These are phyloP conservation scores for Nephrotoma appendiculata DNA, from an alignment of 2,888 invertebrate genomes.

Conservation along the genomic window DNA sequence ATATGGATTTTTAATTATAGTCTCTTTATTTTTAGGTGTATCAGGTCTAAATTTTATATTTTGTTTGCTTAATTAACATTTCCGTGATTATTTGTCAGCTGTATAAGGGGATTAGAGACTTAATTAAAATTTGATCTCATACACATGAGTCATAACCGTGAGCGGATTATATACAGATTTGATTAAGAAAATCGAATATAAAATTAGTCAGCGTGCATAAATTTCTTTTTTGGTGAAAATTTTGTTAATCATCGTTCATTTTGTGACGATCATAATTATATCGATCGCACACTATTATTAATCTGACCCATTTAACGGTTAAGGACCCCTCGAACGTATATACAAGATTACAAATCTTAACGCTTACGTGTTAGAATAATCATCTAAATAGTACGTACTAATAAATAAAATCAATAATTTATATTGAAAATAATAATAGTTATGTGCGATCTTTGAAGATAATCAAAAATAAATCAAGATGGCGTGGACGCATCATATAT, in stretches of 20 bases:
- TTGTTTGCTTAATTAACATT: not conserved
- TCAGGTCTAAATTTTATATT: not conserved
- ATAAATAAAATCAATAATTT: not conserved
- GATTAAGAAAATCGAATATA: not conserved
- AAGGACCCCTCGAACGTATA: not conserved
- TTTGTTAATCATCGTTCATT: not conserved
- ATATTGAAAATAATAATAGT: not conserved
- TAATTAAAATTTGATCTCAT: not conserved
- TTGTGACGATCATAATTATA: too few relatives aligned
- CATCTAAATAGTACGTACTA: not conserved
- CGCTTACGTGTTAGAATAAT: not conserved
- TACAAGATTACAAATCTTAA: not conserved
- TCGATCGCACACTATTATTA: not conserved
- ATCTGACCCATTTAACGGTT: not conserved
- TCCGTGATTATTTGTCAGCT: not conserved
- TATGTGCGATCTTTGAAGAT: not conserved
- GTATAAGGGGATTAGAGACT: not conserved
- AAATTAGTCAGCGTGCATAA: not conserved
- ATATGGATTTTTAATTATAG: not conserved
- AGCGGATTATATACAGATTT: not conserved
- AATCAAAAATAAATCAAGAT: not conserved
- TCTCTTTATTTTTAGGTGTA: not conserved
- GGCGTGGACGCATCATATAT: not conserved
- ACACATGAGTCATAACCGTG: not conserved
- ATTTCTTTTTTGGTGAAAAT: not conserved